Evolutionary conservation across 1,140 invertebrate genomes (phyloP), one percentile per base, ranked within the genome.

Genomic region (Drosophila malerkotliana): DNA sequence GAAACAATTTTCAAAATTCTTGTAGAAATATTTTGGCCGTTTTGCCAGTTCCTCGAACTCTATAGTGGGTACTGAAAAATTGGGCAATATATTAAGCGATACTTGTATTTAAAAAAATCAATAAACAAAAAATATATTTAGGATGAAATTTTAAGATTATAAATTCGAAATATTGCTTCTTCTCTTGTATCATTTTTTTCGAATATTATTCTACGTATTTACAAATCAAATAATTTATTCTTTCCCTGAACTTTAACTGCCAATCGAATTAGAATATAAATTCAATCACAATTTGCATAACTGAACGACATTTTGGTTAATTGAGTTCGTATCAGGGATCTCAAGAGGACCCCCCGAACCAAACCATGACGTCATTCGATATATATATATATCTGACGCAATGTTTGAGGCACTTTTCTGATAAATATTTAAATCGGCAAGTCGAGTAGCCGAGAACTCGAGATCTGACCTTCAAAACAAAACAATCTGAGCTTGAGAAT

Each of bases 401-500:
- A 71, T 57, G 44, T 39, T 18, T 45, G 39, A 9, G 64, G 18
- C 60, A 47, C 4, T 12, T 68, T 56, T 18, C n/a, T 49, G 52
- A 69, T 57, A 69, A 57, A 32, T 69, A 69, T 57, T 69, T 57
- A 39, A 69, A 71, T 71, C 67, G 67, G 10, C 63, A 69, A 71
- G 44, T 69, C 45, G 66, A 30, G 24, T 34, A 66, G 8, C 26
- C n/a, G 14, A 2, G 3, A 6, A 41, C 15, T 24, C 10, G 47
- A 15, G 8, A 30, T n/a, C 48, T 30, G 62, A 48, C 66, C 62
- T 69, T 68, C 32, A 7, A 14, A 14, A 15, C 44, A 26, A 55
- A 55, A 69, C 66, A 68, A 69, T 39, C 67, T 34, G 26, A 57
- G 64, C 66, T 69, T 49, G 12, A 15, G 28, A 14, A 15, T 2